Evolutionary conservation across 2,888 invertebrate species (phyloP).

Genomic region (Antheraea assamensis): DNA sequence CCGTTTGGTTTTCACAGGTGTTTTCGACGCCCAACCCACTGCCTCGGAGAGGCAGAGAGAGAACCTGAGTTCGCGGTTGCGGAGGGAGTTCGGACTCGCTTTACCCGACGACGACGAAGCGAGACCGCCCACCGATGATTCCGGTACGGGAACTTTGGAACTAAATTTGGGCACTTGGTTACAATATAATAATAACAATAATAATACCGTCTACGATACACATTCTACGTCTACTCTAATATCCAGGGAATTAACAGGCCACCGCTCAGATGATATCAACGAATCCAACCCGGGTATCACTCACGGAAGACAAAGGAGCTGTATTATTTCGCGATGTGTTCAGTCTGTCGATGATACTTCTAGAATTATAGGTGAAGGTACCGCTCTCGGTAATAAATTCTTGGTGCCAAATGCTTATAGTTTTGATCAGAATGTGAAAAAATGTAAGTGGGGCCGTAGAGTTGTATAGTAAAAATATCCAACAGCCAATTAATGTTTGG

Average conservation of each 20-base stretch:
- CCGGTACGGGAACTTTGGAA: slow-evolving; percentile 33
- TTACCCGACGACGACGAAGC: slow-evolving; percentile 86
- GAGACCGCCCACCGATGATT: slow-evolving; percentile 72
- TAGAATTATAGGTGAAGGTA: not conserved
- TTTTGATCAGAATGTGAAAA: not conserved
- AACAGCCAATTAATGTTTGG: not conserved
- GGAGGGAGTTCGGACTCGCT: slow-evolving; percentile 90
- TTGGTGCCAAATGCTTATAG: not conserved
- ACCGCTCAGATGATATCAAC: too few species aligned
- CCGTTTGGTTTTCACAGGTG: slow-evolving; percentile 68
- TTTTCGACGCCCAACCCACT: slow-evolving; percentile 93
- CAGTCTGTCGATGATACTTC: not conserved
- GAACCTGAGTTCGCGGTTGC: slow-evolving; percentile 91
- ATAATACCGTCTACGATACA: not conserved
- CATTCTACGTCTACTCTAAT: not conserved
- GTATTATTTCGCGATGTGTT: not conserved
- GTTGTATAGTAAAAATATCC: not conserved
- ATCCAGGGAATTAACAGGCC: not conserved
- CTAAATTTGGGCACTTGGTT: not conserved
- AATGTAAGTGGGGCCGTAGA: not conserved
- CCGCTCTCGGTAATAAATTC: not conserved
- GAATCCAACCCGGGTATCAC: not conserved
- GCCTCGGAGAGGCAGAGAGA: slow-evolving; percentile 93
- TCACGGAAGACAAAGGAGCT: not conserved
- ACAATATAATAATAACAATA: not conserved